phyloP scores from a whole-genome alignment of 1,140 invertebrate genomes.

The Ips nitidus region DNA sequence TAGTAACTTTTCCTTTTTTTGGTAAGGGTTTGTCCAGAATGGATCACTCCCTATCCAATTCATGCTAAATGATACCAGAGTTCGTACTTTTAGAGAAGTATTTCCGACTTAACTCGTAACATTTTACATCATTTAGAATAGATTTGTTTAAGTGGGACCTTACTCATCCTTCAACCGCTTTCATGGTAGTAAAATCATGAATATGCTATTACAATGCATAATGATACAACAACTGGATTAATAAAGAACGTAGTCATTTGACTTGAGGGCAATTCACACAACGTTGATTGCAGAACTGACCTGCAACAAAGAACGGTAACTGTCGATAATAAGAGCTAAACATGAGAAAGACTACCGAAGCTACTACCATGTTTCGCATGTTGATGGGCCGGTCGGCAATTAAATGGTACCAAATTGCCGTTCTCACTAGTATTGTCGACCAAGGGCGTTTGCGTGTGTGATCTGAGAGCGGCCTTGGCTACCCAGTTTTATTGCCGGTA shows the following conservation, averaged over 20 bases:
- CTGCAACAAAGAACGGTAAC: slow-evolving; percentile 16
- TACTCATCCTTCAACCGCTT: too few species aligned
- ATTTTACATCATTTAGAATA: too few species aligned
- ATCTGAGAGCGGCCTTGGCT: neutral
- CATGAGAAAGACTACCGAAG: slow-evolving; percentile 19
- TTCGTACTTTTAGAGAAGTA: too few species aligned
- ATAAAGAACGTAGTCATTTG: neutral
- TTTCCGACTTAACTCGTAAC: too few species aligned
- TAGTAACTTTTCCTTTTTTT: too few species aligned
- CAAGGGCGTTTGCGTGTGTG: slow-evolving; percentile 1
- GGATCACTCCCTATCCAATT: too few species aligned
- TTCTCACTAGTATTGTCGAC: neutral
- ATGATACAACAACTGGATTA: too few species aligned
- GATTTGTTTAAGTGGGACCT: too few species aligned
- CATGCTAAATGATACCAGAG: too few species aligned
- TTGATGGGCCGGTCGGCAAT: neutral
- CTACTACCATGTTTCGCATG: slow-evolving; percentile 19
- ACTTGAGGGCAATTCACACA: slow-evolving; percentile 2
- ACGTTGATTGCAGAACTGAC: slow-evolving; percentile 10
- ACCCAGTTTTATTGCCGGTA: neutral
- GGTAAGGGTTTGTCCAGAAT: too few species aligned
- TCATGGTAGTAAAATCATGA: too few species aligned
- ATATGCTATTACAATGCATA: too few species aligned
- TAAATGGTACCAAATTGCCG: neutral
- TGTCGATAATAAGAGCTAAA: slow-evolving; percentile 19